Conservation (phyloP, 2,113 vertebrate species). For the Mesoclemmys tuberculata region DNA sequence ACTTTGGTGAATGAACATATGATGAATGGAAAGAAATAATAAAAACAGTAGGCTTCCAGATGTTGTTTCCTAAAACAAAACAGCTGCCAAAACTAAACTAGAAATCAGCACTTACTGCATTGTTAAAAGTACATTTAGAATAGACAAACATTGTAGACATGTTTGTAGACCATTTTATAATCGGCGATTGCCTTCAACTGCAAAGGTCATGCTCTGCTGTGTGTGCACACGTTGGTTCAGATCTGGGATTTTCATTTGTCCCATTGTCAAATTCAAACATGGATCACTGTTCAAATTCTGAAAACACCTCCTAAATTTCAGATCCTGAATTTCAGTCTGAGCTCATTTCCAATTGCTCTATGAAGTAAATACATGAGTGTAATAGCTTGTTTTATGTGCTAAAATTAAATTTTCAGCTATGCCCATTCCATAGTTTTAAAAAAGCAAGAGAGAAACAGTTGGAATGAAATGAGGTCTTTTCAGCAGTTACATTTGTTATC, state of each 20-base stretch:
- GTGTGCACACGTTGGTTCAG: neutral
- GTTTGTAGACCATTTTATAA: neutral
- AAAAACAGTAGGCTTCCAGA: neutral
- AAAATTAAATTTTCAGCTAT: neutral
- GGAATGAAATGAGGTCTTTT: neutral
- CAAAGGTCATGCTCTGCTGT: neutral
- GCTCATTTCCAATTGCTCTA: neutral
- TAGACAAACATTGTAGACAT: neutral
- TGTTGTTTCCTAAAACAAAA: neutral
- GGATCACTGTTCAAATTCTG: neutral
- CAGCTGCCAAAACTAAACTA: neutral
- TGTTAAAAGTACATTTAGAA: slow-evolving; percentile 16
- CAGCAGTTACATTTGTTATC: neutral
- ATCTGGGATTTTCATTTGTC: neutral
- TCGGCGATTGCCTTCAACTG: neutral
- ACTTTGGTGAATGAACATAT: slow-evolving; percentile 1
- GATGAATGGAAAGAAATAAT: neutral
- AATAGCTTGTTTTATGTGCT: neutral
- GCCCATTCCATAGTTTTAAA: neutral
- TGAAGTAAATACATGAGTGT: too few relatives aligned
- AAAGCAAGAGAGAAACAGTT: neutral
- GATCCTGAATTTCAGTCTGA: neutral
- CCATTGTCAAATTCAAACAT: neutral
- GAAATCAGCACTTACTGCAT: neutral
- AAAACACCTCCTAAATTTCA: neutral